A percentile compares a stretch with the other conserved stretches of the same genome.
Evolutionary conservation across 2,113 vertebrate species (phyloP).

Genomic region (Strix uralensis): DNA sequence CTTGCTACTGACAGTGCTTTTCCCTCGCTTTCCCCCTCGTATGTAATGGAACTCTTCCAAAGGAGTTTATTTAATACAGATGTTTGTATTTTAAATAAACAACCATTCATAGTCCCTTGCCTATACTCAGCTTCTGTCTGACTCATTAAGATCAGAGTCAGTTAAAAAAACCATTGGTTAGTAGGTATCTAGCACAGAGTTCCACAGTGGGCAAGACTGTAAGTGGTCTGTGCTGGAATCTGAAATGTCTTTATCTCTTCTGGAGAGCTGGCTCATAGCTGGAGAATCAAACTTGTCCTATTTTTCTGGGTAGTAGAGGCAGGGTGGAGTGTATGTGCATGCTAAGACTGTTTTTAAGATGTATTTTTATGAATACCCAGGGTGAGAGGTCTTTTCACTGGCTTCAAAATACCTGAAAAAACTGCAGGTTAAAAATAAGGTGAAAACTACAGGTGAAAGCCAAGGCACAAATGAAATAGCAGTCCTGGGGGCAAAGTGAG

Average conservation of each 20-base stretch:
- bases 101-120: neutral
- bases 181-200: fast-evolving
- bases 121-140: neutral
- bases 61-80: neutral
- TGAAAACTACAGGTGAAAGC: neutral
- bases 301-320: neutral
- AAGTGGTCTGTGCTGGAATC: neutral
- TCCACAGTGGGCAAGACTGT: neutral
- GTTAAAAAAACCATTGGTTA: neutral
- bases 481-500: neutral
- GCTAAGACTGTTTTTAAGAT: neutral
- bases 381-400: neutral
- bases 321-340: too few species aligned
- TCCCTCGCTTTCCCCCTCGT: neutral
- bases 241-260: neutral
- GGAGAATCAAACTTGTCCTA: neutral
- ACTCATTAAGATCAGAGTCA: neutral
- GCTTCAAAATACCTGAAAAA: neutral
- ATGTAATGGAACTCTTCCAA: neutral
- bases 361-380: neutral
- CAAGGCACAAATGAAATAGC: neutral
- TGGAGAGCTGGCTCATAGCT: neutral
- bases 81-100: neutral
- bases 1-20: fast-evolving
- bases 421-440: neutral